Base-by-base conservation (phyloP, 2,113 vertebrate species). In the Cochlearius cochlearius region DNA sequence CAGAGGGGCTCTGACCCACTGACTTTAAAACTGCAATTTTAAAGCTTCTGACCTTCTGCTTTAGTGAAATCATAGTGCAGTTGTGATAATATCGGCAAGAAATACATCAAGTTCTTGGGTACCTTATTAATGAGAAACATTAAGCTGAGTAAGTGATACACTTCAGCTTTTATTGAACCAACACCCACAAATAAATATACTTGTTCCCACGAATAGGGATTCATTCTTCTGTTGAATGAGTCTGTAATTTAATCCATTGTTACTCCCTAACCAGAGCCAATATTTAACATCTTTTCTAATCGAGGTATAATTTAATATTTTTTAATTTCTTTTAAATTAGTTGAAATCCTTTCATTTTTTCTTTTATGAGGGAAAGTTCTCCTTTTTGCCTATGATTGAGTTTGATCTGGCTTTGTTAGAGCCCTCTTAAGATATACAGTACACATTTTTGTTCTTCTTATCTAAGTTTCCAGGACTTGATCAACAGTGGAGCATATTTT, bases 391-490 rank as follows among this genome's bases (percentile, higher is more conserved):
- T 56, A 45, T 69, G 92, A 94, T 94, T 91, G 82, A 96, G 85
- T 96, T 94, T 82, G 72, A 88, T 80, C 90, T 68, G 92, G 49
- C 93, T 97, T 96, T 96, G 90, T 96, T 32, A 71, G 30, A 85
- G 74, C 26, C 86, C 85, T 93, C 92, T 93, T 94, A 85, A 81
- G 77, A 97, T 94, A 92, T 72, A 89, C 83, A 67, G 68, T 83
- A 84, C 71, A 73, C 30, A 76, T 96, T 97, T 96, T 96, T 91
- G 79, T 95, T 90, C 93, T 82, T 88, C 97, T 95, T 96, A 94
- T 97, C 97, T 96, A 85, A 96, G 86, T 95, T 97, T 79, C 86
- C 92, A 90, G 96, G 68, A 97, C 91, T 97, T 96, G 91, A 97
- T 98, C 97, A 94, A 94, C 75, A 96, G 88, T 18, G 43, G 82